A percentile compares a stretch with the other conserved stretches of the same genome.
These are phyloP conservation scores for Crax fasciolata DNA, from an alignment of 2,797 vertebrate genomes.

Conservation along the genomic window DNA sequence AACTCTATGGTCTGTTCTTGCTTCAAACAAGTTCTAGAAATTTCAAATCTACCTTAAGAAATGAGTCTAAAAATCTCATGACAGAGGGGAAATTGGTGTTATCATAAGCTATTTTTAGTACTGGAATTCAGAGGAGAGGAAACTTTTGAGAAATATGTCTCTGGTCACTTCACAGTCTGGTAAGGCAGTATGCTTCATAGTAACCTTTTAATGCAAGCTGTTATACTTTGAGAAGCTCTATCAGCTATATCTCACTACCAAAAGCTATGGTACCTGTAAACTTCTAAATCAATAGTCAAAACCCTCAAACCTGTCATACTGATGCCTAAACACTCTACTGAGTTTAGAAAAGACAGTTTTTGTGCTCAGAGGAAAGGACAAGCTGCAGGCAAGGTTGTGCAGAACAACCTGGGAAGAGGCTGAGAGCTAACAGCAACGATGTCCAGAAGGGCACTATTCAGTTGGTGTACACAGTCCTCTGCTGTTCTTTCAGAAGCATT, in stretches of 20 bases:
- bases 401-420: not conserved
- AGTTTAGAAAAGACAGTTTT: not conserved
- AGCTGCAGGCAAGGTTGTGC: not conserved
- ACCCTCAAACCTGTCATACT: not conserved
- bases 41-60: not conserved
- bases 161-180: not conserved
- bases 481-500: not conserved
- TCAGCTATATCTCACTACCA: not conserved
- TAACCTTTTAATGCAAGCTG: not conserved
- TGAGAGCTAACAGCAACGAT: not conserved
- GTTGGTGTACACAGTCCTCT: rapidly evolving
- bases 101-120: not conserved
- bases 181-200: not conserved
- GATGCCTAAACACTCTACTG: not conserved
- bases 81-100: not conserved
- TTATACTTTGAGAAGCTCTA: not conserved
- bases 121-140: not conserved
- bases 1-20: not conserved
- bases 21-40: not conserved
- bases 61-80: not conserved
- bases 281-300: not conserved
- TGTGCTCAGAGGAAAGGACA: not conserved
- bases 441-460: not conserved
- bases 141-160: not conserved
- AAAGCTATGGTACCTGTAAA: not conserved